Evolutionary conservation across 2,797 vertebrate genomes (phyloP).

Genomic region (Dicrostonyx torquatus): DNA sequence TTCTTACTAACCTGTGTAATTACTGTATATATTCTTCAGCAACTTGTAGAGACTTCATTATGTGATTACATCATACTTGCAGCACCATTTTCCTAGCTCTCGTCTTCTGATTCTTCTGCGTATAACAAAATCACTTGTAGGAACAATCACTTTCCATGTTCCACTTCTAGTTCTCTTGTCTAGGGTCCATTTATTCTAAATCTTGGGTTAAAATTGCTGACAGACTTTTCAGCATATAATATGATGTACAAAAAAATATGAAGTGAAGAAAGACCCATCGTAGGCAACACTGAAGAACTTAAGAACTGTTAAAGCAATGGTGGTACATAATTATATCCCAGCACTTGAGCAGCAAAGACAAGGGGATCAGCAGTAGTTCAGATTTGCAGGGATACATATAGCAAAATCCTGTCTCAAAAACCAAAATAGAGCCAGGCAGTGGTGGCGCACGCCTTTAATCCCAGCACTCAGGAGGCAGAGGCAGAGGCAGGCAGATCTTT

Average conservation of each 20-base stretch:
- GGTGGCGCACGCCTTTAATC: no score
- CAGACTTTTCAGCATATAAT: slow-evolving; percentile 52
- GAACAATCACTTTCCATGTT: slow-evolving; percentile 34
- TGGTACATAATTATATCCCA: background rate
- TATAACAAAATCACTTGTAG: slow-evolving; percentile 48
- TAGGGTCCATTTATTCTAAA: slow-evolving; percentile 59
- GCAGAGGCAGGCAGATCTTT: no score
- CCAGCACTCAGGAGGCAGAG: no score
- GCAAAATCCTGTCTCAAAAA: background rate
- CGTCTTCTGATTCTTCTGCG: background rate
- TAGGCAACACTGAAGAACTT: background rate
- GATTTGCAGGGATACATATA: background rate
- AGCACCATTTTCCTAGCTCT: slow-evolving; percentile 15
- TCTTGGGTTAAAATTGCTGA: slow-evolving; percentile 26
- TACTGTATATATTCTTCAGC: slow-evolving; percentile 15
- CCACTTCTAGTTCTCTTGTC: background rate
- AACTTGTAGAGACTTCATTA: slow-evolving; percentile 32
- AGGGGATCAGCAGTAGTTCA: background rate
- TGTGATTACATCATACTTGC: background rate
- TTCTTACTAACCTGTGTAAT: slow-evolving; percentile 31
- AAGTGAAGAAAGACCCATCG: slow-evolving; percentile 29
- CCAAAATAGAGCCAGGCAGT: no score
- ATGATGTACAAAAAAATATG: slow-evolving; percentile 31
- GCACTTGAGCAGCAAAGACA: background rate
- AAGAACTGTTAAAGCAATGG: background rate